Evolutionary conservation across 2,797 vertebrate species (phyloP), one percentile per base, ranked within the genome.

Genomic region (Rhinogobio ventralis): DNA sequence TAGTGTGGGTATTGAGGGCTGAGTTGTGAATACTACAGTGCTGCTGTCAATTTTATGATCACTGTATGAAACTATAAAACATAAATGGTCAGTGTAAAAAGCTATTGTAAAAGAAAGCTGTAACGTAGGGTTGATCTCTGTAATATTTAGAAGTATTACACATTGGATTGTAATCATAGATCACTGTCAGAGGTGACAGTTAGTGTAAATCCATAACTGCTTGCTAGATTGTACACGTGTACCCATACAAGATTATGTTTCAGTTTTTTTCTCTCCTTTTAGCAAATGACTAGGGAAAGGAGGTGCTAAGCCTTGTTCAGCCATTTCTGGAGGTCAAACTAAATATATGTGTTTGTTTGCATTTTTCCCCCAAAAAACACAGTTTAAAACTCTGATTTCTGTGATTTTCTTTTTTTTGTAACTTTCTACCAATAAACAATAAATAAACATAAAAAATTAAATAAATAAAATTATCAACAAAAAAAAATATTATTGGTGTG

Each of bases 1-100:
- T 55, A 71, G 60, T 78, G 33, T 60, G 30, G 73, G 72, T 74
- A 57, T 45, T 79, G 72, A 86, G 81, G 76, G 81, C 69, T 17
- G 51, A 81, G 67, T 74, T 87, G 23, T 88, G 66, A 86, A 84
- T 82, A 75, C 57, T 42, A 60, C 78, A 85, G 62, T 15, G 83
- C 25, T 76, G 69, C 53, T 73, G 66, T 81, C 73, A 78, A 36
- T 83, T 88, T 87, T 83, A 85, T 60, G 20, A 28, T 46, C 55
- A n/a, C 46, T 81, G 7, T 74, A 82, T 78, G 74, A 86, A 71
- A 76, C 78, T 72, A 86, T 87, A 89, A 85, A 85, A 75, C 78
- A 46, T 30, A 55, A 69, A 55, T 14, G 68, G 71, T 33, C 66
- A 60, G 68, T 60, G 36, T 84, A 84, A 78, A 57, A 78, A 85